Evolutionary conservation across 1,140 invertebrate genomes (phyloP).

Genomic region (Aradophagus sp.): DNA sequence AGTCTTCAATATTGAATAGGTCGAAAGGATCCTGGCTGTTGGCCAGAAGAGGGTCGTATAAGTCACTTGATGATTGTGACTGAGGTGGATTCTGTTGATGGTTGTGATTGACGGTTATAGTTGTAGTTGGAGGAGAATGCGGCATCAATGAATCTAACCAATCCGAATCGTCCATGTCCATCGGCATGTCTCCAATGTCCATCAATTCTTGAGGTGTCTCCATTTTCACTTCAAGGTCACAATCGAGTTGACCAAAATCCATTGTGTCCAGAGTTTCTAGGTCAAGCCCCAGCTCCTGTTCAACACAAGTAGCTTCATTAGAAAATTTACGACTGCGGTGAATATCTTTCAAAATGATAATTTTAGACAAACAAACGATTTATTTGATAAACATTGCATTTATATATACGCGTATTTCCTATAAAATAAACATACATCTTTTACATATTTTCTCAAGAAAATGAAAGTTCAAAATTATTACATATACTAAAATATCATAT

Average conservation of each 20-base stretch:
- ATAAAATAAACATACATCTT: no score
- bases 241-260: constrained; percentile 77
- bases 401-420: no score
- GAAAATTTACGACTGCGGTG: no score
- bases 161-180: constrained; percentile 83
- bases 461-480: no score
- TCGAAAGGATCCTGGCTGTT: constrained; percentile 81
- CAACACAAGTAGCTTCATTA: no score
- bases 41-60: constrained; percentile 79
- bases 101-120: constrained; percentile 53
- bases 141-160: constrained; percentile 83
- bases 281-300: constrained; percentile 74
- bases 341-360: background rate
- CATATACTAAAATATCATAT: background rate
- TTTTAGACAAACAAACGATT: no score
- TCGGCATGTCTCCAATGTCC: constrained; percentile 75
- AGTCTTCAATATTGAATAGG: constrained; percentile 82
- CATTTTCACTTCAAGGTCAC: constrained; percentile 72
- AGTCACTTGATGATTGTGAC: constrained; percentile 68
- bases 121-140: constrained; percentile 62
- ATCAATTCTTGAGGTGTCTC: constrained; percentile 70
- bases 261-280: constrained; percentile 76
- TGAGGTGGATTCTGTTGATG: constrained; percentile 60
- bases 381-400: no score
- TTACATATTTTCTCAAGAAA: no score